Evolutionary conservation across 23 tunicate species (phyloP).

Genomic region (Corella eumyota): DNA sequence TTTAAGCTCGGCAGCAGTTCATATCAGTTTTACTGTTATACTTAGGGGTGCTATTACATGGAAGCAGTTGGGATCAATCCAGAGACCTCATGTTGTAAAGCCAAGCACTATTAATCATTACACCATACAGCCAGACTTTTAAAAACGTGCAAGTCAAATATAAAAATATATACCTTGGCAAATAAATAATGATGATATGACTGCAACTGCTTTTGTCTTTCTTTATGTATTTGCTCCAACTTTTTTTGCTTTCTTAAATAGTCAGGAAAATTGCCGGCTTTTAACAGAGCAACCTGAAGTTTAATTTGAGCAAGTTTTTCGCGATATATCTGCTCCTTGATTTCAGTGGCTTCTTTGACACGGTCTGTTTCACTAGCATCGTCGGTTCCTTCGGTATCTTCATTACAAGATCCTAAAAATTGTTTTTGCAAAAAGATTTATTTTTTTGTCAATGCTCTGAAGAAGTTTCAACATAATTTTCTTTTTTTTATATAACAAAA

Average conservation of each 20-base stretch:
- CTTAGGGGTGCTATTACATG: too few relatives aligned
- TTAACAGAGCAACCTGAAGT: slow-evolving; percentile 60
- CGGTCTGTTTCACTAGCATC: slow-evolving; percentile 95
- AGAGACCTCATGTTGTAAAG: too few relatives aligned
- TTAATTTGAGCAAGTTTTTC: slow-evolving; percentile 72
- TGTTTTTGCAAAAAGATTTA: too few relatives aligned
- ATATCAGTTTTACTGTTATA: too few relatives aligned
- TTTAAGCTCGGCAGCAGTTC: too few relatives aligned
- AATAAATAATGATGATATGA: slow-evolving; percentile 39
- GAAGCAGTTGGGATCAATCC: too few relatives aligned
- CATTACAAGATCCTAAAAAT: slow-evolving; percentile 22
- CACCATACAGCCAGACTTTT: too few relatives aligned
- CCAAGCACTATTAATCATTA: too few relatives aligned
- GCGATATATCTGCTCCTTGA: slow-evolving; percentile 80
- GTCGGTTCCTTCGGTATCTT: slow-evolving; percentile 91
- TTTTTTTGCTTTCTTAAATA: slow-evolving; percentile 56
- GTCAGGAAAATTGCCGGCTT: slow-evolving; percentile 68
- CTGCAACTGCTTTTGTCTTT: slow-evolving; percentile 70
- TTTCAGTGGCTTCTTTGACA: slow-evolving; percentile 71
- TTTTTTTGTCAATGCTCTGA: too few relatives aligned
- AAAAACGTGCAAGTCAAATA: too few relatives aligned
- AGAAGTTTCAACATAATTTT: too few relatives aligned
- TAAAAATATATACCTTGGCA: slow-evolving; percentile 45
- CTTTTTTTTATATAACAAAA: too few relatives aligned
- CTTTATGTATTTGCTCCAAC: slow-evolving; percentile 59